Conservation (phyloP, 1,140 invertebrate genomes). For the roundworm (Caenorhabditis elegans) region WBcel235 BX284605.5:7020501-7021000, state of each 20-base stretch:
- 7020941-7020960: conserved; percentile 2
- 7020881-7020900: too few relatives aligned
- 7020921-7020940: conserved; percentile 21
- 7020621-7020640: not conserved
- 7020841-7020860: too few relatives aligned
- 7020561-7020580: not conserved
- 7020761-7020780: not conserved
- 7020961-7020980: not conserved
- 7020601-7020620: not conserved
- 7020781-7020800: not conserved
- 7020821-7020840: too few relatives aligned
- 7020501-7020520: too few relatives aligned
- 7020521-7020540: too few relatives aligned
- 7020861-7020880: too few relatives aligned
- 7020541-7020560: too few relatives aligned
- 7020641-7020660: not conserved
- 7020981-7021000: not conserved
- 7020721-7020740: not conserved
- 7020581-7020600: not conserved
- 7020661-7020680: not conserved
- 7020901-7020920: not conserved
- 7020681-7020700: not conserved
- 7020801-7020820: not conserved
- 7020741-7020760: conserved; percentile 4
- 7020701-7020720: not conserved